Conservation (phyloP, 1,140 invertebrate genomes). For the Tribolium castaneum region DNA sequence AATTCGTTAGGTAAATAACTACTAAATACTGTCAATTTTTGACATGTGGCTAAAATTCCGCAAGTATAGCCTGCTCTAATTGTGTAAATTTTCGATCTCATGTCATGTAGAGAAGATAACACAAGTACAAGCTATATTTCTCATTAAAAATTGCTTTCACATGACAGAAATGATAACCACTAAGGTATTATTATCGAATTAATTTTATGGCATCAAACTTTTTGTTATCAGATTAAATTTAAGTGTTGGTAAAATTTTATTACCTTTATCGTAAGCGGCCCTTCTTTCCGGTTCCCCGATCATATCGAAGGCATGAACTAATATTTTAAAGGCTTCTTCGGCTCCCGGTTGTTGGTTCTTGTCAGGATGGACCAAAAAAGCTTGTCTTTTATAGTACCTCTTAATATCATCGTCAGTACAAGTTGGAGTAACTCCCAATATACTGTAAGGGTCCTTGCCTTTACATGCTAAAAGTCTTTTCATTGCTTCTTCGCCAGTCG, state of each 20-base stretch:
- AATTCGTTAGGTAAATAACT: too few relatives aligned
- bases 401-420: constrained; percentile 95
- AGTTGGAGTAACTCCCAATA: constrained; percentile 80
- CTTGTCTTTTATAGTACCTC: constrained; percentile 92
- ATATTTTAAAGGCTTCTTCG: constrained; percentile 95
- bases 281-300: constrained; percentile 85
- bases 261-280: constrained; percentile 62
- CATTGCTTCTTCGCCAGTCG: constrained; percentile 94
- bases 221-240: too few relatives aligned
- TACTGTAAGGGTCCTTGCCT: constrained; percentile 90
- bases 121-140: too few relatives aligned
- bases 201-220: background rate
- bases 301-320: constrained; percentile 93
- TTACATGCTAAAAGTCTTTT: constrained; percentile 90
- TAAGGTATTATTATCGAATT: too few relatives aligned
- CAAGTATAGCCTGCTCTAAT: too few relatives aligned
- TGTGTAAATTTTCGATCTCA: too few relatives aligned
- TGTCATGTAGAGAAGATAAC: too few relatives aligned
- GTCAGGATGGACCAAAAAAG: constrained; percentile 93
- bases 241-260: background rate
- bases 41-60: too few relatives aligned
- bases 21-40: too few relatives aligned
- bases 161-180: too few relatives aligned
- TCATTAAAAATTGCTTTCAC: too few relatives aligned
- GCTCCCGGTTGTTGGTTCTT: constrained; percentile 95